Evolutionary conservation across 2,888 invertebrate genomes (phyloP), one percentile per base, ranked within the genome.

Genomic region (Ectemnius cavifrons): DNA sequence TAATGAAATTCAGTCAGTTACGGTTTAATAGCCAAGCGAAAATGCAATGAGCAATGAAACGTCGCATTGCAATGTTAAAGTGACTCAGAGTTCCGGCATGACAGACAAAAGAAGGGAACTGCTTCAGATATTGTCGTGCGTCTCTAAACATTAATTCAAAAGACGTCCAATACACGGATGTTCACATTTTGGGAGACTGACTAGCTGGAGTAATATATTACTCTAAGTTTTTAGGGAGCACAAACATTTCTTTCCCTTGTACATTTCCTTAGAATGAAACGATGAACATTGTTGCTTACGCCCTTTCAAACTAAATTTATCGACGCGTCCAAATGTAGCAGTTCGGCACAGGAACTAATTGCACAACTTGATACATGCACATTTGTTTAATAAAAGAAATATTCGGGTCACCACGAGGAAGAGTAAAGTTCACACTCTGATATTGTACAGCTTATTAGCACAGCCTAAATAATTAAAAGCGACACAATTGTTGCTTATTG

Each of bases 91-190:
- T 73, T 81, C 67, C 62, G 49, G 28, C 37, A 60, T 63, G 56
- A 71, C 61, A 16, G 67, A 80, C 80, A 82, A 73, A 63, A 63
- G 23, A 61, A 45, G 28, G 67, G 61, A 78, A 75, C 72, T 47
- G 83, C 82, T 83, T 76, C 81, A 84, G 79, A 79, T 82, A 69
- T 76, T 71, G 14, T 68, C 74, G 69, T 68, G 60, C 70, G 66
- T 70, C 71, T 59, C 73, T 73, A 37, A 46, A 49, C 71, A 58
- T 23, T 47, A 49, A 66, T 57, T 49, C 62, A 16, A 52, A 62
- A 70, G 63, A 63, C 66, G 59, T 75, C 13, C 61, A 61, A 63
- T 60, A 62, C 49, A 74, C 61, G 65, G 20, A 71, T 58, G 73
- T 79, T 14, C 66, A 72, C 75, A 81, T 73, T 37, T 47, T 70